Evolutionary conservation across 2,113 vertebrate species (phyloP), one percentile per base, ranked within the genome.

Genomic region (Embiotoca jacksoni): DNA sequence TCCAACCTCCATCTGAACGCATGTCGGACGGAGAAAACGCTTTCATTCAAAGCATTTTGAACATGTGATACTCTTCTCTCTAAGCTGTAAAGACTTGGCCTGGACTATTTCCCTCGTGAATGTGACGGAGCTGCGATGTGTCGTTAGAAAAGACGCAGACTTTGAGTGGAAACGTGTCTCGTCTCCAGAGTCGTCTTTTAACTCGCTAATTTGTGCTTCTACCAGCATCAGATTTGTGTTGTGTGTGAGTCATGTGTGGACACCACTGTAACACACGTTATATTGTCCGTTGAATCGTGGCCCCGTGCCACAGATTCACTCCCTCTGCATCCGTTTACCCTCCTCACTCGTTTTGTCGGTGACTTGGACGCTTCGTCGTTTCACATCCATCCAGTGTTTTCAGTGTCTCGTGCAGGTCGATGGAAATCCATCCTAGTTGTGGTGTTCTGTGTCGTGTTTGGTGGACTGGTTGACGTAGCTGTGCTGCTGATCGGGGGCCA

Each of bases 371-470:
- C 41, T 10, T 67, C 58, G 75, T 73, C 32, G 80, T 83, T 35
- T 69, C 52, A 23, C 23, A 23, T 23, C 23, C 23, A 73, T 83
- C 55, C 72, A 44, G 13, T 74, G 75, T 77, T 47, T 23, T 53
- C 56, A 49, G 75, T 79, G 73, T 62, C 62, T 46, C 67, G 35
- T 56, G 66, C 70, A 72, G 67, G 32, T 44, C 4, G 60, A 35
- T 54, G 47, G n/a, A 37, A 50, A 75, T 61, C 57, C 82, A 78
- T 82, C 77, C 66, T 0, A 37, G 36, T 50, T 23, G 32, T 67
- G 13, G 32, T 85, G 67, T 72, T 82, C 52, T 84, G 70, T 84
- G 75, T 87, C 35, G 65, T 88, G 44, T 69, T 70, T 66, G 65
- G 53, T 87, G 55, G 30, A 72, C 41, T 71, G 49, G 52, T 53